Percentiles rank a stretch among this genome's conserved stretches.
Conservation (phyloP, 1,140 invertebrate genomes). For the Manduca sexta region DNA sequence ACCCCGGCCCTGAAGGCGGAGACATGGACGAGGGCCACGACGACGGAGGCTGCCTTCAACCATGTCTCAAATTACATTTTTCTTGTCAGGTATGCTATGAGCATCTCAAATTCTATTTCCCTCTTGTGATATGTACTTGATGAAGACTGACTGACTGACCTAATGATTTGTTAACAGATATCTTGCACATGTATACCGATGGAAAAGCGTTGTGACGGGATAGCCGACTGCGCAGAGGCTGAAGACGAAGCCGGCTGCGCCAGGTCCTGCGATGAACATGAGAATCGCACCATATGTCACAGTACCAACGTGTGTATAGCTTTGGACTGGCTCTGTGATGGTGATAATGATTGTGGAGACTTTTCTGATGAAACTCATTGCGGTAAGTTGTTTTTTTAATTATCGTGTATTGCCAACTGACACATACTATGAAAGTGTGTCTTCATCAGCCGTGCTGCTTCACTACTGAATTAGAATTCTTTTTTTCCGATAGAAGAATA, state of each 20-base stretch:
- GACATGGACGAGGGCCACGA: constrained; percentile 36
- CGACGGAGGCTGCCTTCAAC: constrained; percentile 42
- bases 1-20: constrained; percentile 17
- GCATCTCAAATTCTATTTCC: too few relatives aligned
- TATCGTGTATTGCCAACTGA: too few relatives aligned
- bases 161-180: constrained; percentile 28
- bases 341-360: constrained; percentile 87
- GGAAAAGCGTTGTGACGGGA: constrained; percentile 76
- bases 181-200: constrained; percentile 77
- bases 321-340: constrained; percentile 83
- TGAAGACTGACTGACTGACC: too few relatives aligned
- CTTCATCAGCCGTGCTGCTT: too few relatives aligned
- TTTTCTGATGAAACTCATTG: constrained; percentile 88
- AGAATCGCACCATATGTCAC: constrained; percentile 79
- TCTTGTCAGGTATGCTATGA: constrained; percentile 43
- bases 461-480: too few relatives aligned
- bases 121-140: too few relatives aligned
- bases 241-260: constrained; percentile 82
- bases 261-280: constrained; percentile 73
- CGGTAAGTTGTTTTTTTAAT: constrained; percentile 60
- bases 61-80: constrained; percentile 47
- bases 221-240: constrained; percentile 77
- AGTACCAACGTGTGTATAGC: constrained; percentile 82
- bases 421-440: too few relatives aligned
- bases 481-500: too few relatives aligned